Evolutionary conservation across 2,113 vertebrate species (phyloP).

Genomic region (Trogon surrucura): DNA sequence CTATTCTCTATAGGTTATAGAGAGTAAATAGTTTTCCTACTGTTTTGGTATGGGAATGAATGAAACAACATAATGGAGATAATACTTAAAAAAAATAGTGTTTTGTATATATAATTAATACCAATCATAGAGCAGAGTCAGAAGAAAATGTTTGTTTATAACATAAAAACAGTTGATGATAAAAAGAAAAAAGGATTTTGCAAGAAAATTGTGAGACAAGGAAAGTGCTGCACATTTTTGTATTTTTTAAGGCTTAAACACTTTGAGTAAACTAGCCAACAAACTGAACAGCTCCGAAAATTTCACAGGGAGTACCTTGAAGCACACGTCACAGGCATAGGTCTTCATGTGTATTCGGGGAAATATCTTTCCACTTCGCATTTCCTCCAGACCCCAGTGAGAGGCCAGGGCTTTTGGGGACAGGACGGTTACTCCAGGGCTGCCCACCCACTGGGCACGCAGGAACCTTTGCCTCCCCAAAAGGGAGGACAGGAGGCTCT

Average conservation of each 20-base stretch:
- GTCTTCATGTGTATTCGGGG: accelerated
- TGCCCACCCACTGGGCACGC: accelerated
- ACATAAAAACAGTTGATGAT: background rate
- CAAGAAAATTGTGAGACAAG: background rate
- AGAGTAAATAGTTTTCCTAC: background rate
- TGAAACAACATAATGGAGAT: background rate
- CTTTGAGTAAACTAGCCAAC: background rate
- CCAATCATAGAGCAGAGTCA: background rate
- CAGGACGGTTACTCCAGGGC: background rate
- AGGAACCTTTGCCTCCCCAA: background rate
- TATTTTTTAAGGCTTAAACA: background rate
- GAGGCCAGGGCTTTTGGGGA: background rate
- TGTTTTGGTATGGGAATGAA: background rate
- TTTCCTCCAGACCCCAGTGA: background rate
- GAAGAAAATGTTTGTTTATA: background rate
- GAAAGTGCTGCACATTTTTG: background rate
- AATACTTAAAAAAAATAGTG: background rate
- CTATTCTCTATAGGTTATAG: background rate
- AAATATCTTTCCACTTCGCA: background rate
- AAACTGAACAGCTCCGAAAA: background rate
- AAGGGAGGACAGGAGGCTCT: background rate
- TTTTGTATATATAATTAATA: background rate
- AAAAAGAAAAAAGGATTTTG: background rate
- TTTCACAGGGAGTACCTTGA: background rate
- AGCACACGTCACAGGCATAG: accelerated